These are phyloP conservation scores for Sigmodon hispidus DNA, from an alignment of 2,113 vertebrate species.

Conservation along the genomic window DNA sequence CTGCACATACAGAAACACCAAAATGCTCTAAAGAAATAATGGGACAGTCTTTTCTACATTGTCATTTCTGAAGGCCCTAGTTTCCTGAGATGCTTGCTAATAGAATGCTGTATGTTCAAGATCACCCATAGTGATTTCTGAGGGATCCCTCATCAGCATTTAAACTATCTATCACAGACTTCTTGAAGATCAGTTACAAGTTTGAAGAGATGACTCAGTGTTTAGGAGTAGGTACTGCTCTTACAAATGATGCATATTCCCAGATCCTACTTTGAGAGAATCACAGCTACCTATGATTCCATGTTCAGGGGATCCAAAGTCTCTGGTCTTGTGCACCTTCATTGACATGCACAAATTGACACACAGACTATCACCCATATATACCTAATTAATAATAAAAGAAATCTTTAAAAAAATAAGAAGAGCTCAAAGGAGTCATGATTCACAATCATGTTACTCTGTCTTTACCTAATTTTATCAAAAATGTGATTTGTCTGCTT, in stretches of 20 bases:
- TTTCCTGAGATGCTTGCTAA: neutral
- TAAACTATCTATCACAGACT: neutral
- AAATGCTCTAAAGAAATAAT: neutral
- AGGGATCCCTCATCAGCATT: no score
- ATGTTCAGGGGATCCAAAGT: neutral
- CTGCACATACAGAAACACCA: neutral
- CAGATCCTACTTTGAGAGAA: neutral
- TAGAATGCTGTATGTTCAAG: neutral
- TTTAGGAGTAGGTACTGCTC: neutral
- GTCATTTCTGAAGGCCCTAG: no score
- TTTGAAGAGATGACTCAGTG: neutral
- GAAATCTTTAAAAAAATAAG: neutral
- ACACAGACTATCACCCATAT: neutral
- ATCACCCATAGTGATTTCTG: neutral
- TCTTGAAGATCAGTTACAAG: neutral
- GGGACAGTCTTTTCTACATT: neutral
- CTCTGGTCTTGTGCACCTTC: neutral
- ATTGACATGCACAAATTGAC: neutral
- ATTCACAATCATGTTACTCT: neutral
- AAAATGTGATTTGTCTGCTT: neutral
- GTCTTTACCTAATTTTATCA: neutral
- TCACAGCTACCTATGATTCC: neutral
- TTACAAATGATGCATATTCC: neutral
- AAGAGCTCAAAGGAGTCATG: neutral
- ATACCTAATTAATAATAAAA: neutral